Base-by-base conservation (phyloP, 1,140 invertebrate genomes). In the Calosoma granatense region DNA sequence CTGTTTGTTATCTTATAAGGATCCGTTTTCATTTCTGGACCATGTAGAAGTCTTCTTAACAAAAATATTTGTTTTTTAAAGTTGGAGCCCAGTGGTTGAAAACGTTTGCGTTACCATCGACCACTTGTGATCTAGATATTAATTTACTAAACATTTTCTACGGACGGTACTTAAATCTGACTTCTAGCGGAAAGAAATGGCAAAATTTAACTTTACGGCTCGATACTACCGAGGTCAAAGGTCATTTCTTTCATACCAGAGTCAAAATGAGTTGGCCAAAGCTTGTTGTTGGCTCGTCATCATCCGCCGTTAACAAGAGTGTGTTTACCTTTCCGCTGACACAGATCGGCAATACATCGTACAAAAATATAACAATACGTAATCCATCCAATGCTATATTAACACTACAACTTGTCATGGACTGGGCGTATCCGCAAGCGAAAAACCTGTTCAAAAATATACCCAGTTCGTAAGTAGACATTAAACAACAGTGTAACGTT, bases 321-420 rank as follows among this genome's bases (percentile, higher is more conserved):
- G 66, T 76, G 36, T 67, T 90, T 56, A 74, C 76, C 56, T 92
- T 92, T 76, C 88, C 90, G 9, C 69, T 92, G 22, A 92, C 89
- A 3, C 88, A 92, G 73, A 81, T 92, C 58, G 86, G 86, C 51
- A 90, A 90, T 70, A 78, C 77, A 26, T 82, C 86, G n/a, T 81
- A 84, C 57, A 71, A 76, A 59, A 77, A 77, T 53, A 68, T 86
- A 36, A 77, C 75, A 30, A 64, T 87, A 23, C 65, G 73, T 56
- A 87, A 87, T 74, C 84, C 84, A 36, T 79, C 79, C 22, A 72
- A 73, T 63, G 76, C 74, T 66, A 75, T 78, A 56, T 58, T 86
- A 20, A 63, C 83, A 11, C 68, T 84, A 54, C 84, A 87, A 58
- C 67, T 86, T 39, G 70, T 83, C 6, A 75, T 85, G 69, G 80